Evolutionary conservation across 1,140 invertebrate species (phyloP), one percentile per base, ranked within the genome.

Genomic region (Bradynema listronoti): DNA sequence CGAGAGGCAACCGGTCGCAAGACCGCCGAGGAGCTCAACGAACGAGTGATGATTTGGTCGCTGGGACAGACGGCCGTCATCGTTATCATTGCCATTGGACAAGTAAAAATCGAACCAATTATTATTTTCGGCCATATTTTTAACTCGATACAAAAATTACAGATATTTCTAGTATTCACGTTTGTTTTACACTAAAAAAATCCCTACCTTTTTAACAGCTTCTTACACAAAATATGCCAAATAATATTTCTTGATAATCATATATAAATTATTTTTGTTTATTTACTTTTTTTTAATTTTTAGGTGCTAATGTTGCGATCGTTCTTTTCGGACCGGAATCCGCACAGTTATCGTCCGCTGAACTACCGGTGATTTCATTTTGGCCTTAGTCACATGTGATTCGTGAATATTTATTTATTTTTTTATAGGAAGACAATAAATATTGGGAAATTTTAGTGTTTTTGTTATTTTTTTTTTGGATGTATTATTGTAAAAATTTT

Each of bases 1-100:
- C 84, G 89, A 45, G 94, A 98, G 82, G 87, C 92, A 4, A 88
- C 92, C 78, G 86, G 91, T 30, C 85, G 92, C 36, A 91, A 91
- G 76, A 83, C 90, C 46, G 94, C 93, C 0, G 93, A 98, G 81
- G 88, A 94, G 79, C 82, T 99, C 7, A 96, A 96, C 74, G 87
- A 90, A 77, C 84, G 88, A 66, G 92, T 98, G 0, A 83, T 91
- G 66, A 85, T 85, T 80, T 97, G 91, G 91, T 93, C 92, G 0
- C 79, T 90, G 5, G 83, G 87, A 51, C 90, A 97, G 80, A 89
- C 91, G 24, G 58, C 87, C 0, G 85, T 88, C 27, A 86, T 98
- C 64, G 77, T 97, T 1, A 66, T 87, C 39, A 88, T 92, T 36
- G 85, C 87, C 19, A 82, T 96, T 55, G 85, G 86, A 9, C 92